phyloP scores from a whole-genome alignment of 2,797 vertebrate species.

The Tarsius wallacei region DNA sequence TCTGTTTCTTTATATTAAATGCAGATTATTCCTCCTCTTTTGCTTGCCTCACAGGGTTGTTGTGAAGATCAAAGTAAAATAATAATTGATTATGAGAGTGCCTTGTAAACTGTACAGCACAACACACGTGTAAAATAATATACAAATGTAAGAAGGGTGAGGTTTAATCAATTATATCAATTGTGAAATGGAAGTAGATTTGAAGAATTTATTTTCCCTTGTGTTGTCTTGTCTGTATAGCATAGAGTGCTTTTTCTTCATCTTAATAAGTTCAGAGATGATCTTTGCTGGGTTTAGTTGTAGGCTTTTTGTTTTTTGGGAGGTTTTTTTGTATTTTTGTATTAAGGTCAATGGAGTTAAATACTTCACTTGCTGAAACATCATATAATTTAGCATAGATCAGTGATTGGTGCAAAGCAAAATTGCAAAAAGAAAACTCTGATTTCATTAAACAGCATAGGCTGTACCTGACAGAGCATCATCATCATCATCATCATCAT shows the following conservation, averaged over 20 bases:
- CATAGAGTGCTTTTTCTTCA: background rate
- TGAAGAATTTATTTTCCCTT: background rate
- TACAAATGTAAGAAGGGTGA: background rate
- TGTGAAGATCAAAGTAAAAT: background rate
- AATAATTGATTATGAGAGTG: background rate
- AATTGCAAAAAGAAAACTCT: slow-evolving; percentile 23
- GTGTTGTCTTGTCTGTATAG: background rate
- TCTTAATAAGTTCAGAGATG: slow-evolving; percentile 46
- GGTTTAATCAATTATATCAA: background rate
- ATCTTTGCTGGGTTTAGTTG: background rate
- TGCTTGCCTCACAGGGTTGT: slow-evolving; percentile 31
- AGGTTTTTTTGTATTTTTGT: background rate
- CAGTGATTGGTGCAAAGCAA: slow-evolving; percentile 2
- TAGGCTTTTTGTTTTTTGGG: background rate
- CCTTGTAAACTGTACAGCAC: background rate
- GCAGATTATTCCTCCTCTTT: background rate
- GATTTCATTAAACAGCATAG: background rate
- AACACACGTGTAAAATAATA: background rate
- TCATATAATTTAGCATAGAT: slow-evolving; percentile 21
- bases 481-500: background rate
- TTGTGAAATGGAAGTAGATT: background rate
- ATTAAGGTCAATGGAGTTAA: slow-evolving; percentile 30
- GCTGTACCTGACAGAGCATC: background rate
- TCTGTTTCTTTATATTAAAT: background rate
- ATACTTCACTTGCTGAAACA: slow-evolving; percentile 49